phyloP scores from a whole-genome alignment of 2,888 invertebrate species.

The Tipula helvola region DNA sequence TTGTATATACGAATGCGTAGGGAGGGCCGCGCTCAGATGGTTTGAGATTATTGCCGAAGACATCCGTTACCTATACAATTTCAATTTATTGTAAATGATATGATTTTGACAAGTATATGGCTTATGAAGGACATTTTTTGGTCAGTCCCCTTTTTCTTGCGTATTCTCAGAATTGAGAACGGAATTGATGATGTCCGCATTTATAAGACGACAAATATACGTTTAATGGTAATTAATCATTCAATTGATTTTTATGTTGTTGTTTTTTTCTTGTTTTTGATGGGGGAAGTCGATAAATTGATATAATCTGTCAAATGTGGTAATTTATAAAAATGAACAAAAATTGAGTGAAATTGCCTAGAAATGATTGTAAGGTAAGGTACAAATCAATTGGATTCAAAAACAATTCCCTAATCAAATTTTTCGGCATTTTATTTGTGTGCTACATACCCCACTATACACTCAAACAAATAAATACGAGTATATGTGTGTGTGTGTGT shows the following conservation, averaged over 20 bases:
- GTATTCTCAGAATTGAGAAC: not conserved
- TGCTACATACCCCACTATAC: not conserved
- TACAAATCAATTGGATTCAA: not conserved
- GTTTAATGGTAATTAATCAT: not conserved
- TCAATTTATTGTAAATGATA: not conserved
- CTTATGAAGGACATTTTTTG: not conserved
- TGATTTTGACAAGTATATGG: not conserved
- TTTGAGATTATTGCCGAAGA: not conserved
- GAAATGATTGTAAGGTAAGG: not conserved
- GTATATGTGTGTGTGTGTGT: not conserved
- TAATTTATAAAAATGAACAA: not conserved
- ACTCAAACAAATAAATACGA: not conserved
- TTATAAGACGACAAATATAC: not conserved
- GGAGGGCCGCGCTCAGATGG: not conserved
- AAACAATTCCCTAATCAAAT: not conserved
- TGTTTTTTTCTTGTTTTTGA: not conserved
- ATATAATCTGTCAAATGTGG: not conserved
- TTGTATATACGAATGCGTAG: not conserved
- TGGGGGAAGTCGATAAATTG: not conserved
- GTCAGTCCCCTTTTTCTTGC: not conserved
- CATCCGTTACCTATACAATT: not conserved
- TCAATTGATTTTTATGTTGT: not conserved
- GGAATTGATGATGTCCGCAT: not conserved
- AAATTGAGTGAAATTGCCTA: not conserved
- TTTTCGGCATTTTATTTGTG: not conserved